Evolutionary conservation across 2,113 vertebrate species (phyloP), one percentile per base, ranked within the genome.

Genomic region (Dolichallabes microphthalmus): DNA sequence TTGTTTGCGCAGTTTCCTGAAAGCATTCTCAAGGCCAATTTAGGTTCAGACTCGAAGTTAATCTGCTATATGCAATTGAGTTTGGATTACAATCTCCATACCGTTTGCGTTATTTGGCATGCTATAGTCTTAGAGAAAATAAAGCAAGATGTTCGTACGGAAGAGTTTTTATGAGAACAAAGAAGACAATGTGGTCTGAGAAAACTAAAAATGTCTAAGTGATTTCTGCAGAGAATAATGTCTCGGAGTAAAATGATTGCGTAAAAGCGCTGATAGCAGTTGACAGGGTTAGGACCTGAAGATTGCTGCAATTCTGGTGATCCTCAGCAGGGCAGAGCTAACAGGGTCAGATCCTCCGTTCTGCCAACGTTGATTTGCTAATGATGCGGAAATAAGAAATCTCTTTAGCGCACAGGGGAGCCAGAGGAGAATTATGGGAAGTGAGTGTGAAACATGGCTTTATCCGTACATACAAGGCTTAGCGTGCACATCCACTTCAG

Each of bases 281-380:
- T 45, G 78, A 80, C 78, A 64, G 58, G 58, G 78, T 80, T 64
- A 50, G 78, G 60, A 80, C 58, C 35, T 50, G 58, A 80, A 17
- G 58, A 80, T 20, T 77, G 53, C 52, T 57, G 75, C 75, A 19
- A 80, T 80, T 64, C 11, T 0, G 57, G 20, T 45, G 60, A 80
- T 64, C 25, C 58, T 80, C 77, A 45, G 30, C 19, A 2, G 30
- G 19, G 32, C 4, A 39, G 35, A 64, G 58, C 63, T 80, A 80
- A 80, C 35, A 39, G 78, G 78, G 78, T 64, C 35, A 45, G 14
- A 64, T 45, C 27, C 78, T n/a, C 25, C 13, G 4, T 50, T 80
- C 32, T 80, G 60, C 78, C 78, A 61, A 50, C 63, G 22, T 60
- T 64, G 78, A 50, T 80, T 61, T 63, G 35, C 35, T 80, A 63